Base-by-base conservation (phyloP, 2,888 invertebrate species). In the Augochlorella aurata region DNA sequence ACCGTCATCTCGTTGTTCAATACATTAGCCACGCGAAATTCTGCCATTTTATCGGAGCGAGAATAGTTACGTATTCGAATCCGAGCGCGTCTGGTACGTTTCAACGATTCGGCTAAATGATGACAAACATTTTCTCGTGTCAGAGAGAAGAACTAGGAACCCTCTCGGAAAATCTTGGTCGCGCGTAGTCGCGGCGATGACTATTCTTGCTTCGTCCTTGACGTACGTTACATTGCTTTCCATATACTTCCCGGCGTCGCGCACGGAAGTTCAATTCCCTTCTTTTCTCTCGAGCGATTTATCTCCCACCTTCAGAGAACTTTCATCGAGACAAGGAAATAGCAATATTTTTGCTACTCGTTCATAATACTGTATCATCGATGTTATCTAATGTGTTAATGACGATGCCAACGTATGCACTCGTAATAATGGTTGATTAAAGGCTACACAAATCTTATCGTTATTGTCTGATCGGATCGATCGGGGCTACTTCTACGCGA, bases 341-440 rank as follows among this genome's bases (percentile, higher is more conserved):
- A 81, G 88, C 88, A 88, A 88, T 88, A 88, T 88, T 88, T 88
- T 88, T 88, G 88, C 88, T 88, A 88, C 88, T 83, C 79, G 85
- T 88, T 85, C 87, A 74, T 88, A 86, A 88, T 87, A 81, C 81
- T 88, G 88, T 84, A 87, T 88, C 86, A 77, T 88, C 84, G 75
- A 87, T 87, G 88, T 88, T 88, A 88, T 82, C 79, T 81, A 87
- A 81, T 81, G 69, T 81, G 76, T 81, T 81, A 81, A 72, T 77
- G 82, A 82, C 82, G 80, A 87, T 84, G 79, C 82, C 79, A 79
- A 79, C 81, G 75, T 78, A 82, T 72, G 79, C 77, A 80, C 83
- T 81, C 77, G 82, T 83, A 86, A 81, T 86, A 86, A 87, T 74
- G 81, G 68, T 82, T 73, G 82, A 80, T 75, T 76, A 63, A 38